Evolutionary conservation across 2,888 invertebrate species (phyloP).

Genomic region (Eilema sororculum): DNA sequence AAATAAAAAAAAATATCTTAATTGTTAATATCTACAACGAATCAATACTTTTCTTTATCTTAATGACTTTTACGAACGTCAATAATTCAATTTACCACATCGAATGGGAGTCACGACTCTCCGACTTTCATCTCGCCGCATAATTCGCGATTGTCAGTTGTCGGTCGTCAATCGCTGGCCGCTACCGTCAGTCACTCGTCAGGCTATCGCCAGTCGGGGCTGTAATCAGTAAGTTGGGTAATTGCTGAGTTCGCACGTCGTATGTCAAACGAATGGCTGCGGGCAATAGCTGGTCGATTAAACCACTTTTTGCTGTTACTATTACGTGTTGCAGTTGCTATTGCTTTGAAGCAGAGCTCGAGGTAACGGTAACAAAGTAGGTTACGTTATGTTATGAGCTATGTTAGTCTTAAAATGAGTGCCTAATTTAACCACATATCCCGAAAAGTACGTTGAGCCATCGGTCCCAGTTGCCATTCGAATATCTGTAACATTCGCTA

Average conservation of each 20-base stretch:
- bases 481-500: too few species aligned
- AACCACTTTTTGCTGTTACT: constrained; percentile 47
- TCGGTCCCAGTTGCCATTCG: too few species aligned
- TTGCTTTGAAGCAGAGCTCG: constrained; percentile 15
- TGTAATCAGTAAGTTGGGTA: constrained; percentile 62
- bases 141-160: constrained; percentile 37
- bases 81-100: constrained; percentile 22
- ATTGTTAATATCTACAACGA: constrained; percentile 12
- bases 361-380: too few species aligned
- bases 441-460: too few species aligned
- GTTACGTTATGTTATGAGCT: too few species aligned
- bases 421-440: too few species aligned
- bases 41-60: constrained; percentile 15
- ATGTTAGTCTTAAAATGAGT: too few species aligned
- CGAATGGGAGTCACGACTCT: constrained; percentile 16
- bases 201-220: constrained; percentile 33
- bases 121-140: constrained; percentile 26
- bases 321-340: constrained; percentile 48
- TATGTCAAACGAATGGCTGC: constrained; percentile 61
- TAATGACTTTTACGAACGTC: constrained; percentile 15
- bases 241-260: constrained; percentile 77
- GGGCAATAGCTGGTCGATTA: constrained; percentile 57
- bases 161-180: constrained; percentile 22
- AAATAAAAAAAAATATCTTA: constrained; percentile 6
- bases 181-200: constrained; percentile 28